Evolutionary conservation across 2,888 invertebrate genomes (phyloP), one percentile per base, ranked within the genome.

Genomic region (Rosalia funebris): DNA sequence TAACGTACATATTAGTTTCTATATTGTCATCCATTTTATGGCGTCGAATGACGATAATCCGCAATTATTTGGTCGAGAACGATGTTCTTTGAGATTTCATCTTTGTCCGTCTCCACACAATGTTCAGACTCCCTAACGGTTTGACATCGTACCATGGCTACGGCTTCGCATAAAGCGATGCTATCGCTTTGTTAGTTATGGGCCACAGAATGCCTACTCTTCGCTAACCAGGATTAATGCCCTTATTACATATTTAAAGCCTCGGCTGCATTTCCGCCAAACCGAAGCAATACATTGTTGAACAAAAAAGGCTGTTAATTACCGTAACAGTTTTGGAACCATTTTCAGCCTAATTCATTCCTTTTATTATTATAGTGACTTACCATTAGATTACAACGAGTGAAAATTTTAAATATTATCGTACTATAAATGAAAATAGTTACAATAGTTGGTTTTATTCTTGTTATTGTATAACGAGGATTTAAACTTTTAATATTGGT

Each of bases 141-240:
- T 62, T 69, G 68, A 62, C 71, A 66, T 68, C 61, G 71, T 69
- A 60, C 61, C 72, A 66, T 66, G 67, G 70, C 71, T 69, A 68
- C 67, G 66, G 71, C 70, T 63, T 68, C 66, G 68, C 69, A 67
- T 66, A 71, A 68, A 68, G 62, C 65, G 79, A 79, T 79, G 72
- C 71, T 78, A 79, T 79, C 79, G 66, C 61, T 62, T 67, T 63
- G 77, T 79, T 79, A 79, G 79, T 79, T 79, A 79, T 79, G 78
- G 77, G 74, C 78, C 76, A 77, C 73, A 76, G 76, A 78, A 74
- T 74, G 75, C 75, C 76, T 74, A 72, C 76, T 75, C 75, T 71
- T 74, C 73, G 75, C 74, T 76, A 76, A 76, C 74, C 74, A 75
- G 75, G 76, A 79, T 78, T 77, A 78, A 78, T 77, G 77, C 74